Evolutionary conservation across 2,797 vertebrate genomes (phyloP), one percentile per base, ranked within the genome.

Genomic region (Anguilla megastoma): DNA sequence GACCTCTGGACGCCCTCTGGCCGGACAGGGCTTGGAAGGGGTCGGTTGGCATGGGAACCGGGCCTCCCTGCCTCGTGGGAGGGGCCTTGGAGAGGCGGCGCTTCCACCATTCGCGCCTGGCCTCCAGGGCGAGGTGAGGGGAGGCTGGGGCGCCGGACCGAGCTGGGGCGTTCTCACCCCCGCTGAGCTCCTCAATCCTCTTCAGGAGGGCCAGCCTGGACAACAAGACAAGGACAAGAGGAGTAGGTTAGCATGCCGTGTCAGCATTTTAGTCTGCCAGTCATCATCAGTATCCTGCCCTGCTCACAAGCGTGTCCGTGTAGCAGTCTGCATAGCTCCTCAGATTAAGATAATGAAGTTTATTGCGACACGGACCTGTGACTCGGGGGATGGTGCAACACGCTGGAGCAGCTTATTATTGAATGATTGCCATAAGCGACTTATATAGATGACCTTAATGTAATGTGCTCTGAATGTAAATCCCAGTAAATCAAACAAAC

Each of bases 201-300:
- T 86, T 86, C 86, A 95, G 90, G 84, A 95, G 87, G 85, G 93
- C 89, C 91, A 89, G 89, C 92, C 96, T 97, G 90, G 30, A n/a
- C 56, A 69, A 92, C 80, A 89, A 86, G 18, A 91, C 79, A 86
- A 50, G 87, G 84, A 50, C 50, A 58, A 58, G 58, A n/a, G 50
- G 30, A 27, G 52, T 21, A 30, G 66, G 54, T 71, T n/a, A 86
- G 24, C 24, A 9, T 45, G 63, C 27, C 54, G 84, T 45, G 14
- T 76, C 9, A 56, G 24, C n/a, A 36, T 74, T 50, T 76, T 9
- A 30, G 60, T 63, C 10, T 48, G 2, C 12, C 41, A 45, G 41
- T 45, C 41, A 45, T 45, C 41, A 45, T 45, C 41, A 45, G 41
- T 45, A 5, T 18, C 18, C 56, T 58, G 56, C 56, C 10, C 56